Evolutionary conservation across 2,888 invertebrate species (phyloP).

Genomic region (Proisotoma minuta): DNA sequence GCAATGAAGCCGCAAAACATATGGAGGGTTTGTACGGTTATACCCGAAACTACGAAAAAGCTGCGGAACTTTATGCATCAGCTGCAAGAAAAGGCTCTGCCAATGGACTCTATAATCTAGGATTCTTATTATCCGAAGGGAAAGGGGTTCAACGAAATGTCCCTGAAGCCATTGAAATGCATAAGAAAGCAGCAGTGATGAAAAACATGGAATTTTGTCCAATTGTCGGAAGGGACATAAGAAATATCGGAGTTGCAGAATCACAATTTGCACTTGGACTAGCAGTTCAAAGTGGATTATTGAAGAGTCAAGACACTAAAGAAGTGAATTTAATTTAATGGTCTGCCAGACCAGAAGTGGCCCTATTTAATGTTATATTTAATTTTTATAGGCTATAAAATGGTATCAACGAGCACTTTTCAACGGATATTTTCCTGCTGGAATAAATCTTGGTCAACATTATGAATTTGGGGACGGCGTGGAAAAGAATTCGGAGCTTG

Average conservation of each 20-base stretch:
- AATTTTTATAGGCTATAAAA: background rate
- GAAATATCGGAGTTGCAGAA: slow-evolving; percentile 3
- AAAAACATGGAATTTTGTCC: background rate
- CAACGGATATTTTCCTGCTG: background rate
- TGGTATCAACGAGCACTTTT: background rate
- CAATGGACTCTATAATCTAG: slow-evolving; percentile 25
- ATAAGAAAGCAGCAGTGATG: background rate
- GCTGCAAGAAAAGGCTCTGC: slow-evolving; percentile 20
- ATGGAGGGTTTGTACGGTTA: background rate
- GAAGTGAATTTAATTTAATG: background rate
- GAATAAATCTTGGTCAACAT: background rate
- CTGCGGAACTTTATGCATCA: slow-evolving; percentile 16
- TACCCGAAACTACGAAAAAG: slow-evolving; percentile 8
- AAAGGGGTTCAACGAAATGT: slow-evolving; percentile 10
- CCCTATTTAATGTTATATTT: no score
- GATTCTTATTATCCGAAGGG: slow-evolving; percentile 7
- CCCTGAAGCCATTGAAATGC: background rate
- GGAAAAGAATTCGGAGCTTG: background rate
- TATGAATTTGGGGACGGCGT: background rate
- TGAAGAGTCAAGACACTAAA: background rate
- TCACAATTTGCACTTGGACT: slow-evolving; percentile 3
- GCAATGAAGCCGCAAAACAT: slow-evolving; percentile 14
- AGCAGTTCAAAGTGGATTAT: background rate
- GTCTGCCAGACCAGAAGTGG: no score
- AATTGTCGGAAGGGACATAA: background rate